phyloP scores from a whole-genome alignment of 2,797 vertebrate genomes.

The Channa striata region DNA sequence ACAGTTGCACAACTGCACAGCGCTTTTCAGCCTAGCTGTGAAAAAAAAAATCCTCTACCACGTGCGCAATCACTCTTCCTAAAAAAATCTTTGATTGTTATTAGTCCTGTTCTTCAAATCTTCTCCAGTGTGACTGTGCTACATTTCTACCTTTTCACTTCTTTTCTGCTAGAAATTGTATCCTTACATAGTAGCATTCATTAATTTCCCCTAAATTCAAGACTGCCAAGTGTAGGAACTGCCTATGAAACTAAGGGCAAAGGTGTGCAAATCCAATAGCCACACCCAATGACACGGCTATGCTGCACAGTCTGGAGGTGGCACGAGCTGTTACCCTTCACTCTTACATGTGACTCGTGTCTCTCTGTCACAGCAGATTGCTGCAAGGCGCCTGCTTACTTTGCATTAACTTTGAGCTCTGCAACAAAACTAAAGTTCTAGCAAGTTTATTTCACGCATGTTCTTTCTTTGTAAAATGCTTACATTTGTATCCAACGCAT shows the following conservation, averaged over 20 bases:
- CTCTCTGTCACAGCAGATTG: background rate
- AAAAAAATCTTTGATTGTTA: background rate
- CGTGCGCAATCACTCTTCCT: background rate
- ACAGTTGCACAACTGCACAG: too few species aligned
- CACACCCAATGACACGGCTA: background rate
- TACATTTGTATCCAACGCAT: conserved; percentile 23
- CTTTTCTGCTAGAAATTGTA: background rate
- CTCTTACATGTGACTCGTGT: conserved; percentile 1
- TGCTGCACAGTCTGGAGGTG: background rate
- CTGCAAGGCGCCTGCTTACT: background rate
- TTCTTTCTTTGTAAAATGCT: conserved; percentile 3
- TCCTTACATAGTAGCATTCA: background rate
- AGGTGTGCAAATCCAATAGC: background rate
- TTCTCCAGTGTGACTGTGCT: background rate
- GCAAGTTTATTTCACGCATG: conserved; percentile 28
- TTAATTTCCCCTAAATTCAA: background rate
- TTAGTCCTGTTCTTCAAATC: background rate
- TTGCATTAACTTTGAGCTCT: conserved; percentile 14
- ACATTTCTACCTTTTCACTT: background rate
- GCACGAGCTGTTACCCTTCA: conserved; percentile 7
- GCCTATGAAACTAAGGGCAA: background rate
- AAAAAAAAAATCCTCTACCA: conserved; percentile 12
- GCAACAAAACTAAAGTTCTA: conserved; percentile 12
- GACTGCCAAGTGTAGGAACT: background rate
- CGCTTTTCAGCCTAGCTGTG: conserved; percentile 2